A percentile compares a stretch with the other conserved stretches of the same genome.
Evolutionary conservation across 2,888 invertebrate genomes (phyloP).

Genomic region (Eucriotettix oculatus): DNA sequence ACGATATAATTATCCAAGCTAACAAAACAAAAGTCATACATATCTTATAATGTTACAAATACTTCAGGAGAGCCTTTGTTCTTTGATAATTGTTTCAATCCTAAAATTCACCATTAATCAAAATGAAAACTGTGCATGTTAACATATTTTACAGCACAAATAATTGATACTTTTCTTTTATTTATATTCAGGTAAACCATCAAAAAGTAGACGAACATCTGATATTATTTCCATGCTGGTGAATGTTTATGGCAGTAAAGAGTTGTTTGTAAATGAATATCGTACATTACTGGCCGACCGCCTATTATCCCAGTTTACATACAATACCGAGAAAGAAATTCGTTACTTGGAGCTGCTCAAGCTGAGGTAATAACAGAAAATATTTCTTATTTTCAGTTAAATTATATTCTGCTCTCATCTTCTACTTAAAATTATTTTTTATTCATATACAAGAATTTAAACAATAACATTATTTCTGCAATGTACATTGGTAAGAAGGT

Average conservation of each 20-base stretch:
- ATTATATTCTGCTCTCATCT: neutral
- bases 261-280: constrained; percentile 96
- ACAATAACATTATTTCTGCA: neutral
- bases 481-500: too few species aligned
- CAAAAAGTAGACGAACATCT: constrained; percentile 41
- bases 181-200: constrained; percentile 34
- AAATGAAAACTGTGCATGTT: too few species aligned
- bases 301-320: constrained; percentile 62
- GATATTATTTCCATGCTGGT: constrained; percentile 98
- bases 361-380: constrained; percentile 31
- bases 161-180: neutral
- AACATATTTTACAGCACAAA: too few species aligned
- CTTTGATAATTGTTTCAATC: too few species aligned
- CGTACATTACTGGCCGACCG: constrained; percentile 84
- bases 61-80: too few species aligned
- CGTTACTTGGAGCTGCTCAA: constrained; percentile 87
- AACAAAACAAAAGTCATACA: too few species aligned
- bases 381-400: neutral
- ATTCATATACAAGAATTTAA: neutral
- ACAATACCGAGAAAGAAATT: constrained; percentile 80
- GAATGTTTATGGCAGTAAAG: constrained; percentile 95
- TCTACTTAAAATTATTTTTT: neutral
- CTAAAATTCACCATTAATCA: too few species aligned
- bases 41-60: too few species aligned
- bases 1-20: too few species aligned